Conservation (phyloP, 2,888 invertebrate genomes). For the Beris chalybata region DNA sequence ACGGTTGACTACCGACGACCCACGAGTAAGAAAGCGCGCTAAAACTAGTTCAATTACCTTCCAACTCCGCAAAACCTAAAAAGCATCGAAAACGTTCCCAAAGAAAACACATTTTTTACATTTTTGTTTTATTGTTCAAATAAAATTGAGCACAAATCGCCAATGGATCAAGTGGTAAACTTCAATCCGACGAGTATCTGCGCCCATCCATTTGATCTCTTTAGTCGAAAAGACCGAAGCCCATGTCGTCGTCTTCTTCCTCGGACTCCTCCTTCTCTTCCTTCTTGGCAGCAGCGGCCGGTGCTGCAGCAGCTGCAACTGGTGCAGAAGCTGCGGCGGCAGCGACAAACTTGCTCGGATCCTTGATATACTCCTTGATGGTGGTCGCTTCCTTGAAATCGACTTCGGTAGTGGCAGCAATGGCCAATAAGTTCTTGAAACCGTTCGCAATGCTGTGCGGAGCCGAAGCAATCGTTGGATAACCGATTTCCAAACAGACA, state of each 20-base stretch:
- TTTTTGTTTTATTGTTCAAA: conserved; percentile 13
- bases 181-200: conserved; percentile 36
- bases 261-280: conserved; percentile 83
- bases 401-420: conserved; percentile 95
- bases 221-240: conserved; percentile 93
- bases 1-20: too few relatives aligned
- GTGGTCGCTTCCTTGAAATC: conserved; percentile 92
- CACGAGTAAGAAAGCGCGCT: too few relatives aligned
- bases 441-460: conserved; percentile 98
- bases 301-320: conserved; percentile 65
- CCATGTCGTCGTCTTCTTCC: conserved; percentile 90
- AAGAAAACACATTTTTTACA: not conserved
- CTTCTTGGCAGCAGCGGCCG: conserved; percentile 66
- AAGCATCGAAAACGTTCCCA: not conserved
- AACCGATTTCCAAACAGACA: conserved; percentile 89
- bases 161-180: conserved; percentile 39
- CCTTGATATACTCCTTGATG: conserved; percentile 92
- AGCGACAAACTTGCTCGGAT: conserved; percentile 92
- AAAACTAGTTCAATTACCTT: too few relatives aligned
- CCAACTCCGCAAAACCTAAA: too few relatives aligned
- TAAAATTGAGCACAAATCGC: conserved; percentile 41
- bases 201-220: conserved; percentile 28
- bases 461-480: conserved; percentile 95
- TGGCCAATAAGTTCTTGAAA: conserved; percentile 95
- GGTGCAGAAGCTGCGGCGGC: conserved; percentile 62